phyloP scores from a whole-genome alignment of 2,797 vertebrate genomes.

The Muscicapa striata region DNA sequence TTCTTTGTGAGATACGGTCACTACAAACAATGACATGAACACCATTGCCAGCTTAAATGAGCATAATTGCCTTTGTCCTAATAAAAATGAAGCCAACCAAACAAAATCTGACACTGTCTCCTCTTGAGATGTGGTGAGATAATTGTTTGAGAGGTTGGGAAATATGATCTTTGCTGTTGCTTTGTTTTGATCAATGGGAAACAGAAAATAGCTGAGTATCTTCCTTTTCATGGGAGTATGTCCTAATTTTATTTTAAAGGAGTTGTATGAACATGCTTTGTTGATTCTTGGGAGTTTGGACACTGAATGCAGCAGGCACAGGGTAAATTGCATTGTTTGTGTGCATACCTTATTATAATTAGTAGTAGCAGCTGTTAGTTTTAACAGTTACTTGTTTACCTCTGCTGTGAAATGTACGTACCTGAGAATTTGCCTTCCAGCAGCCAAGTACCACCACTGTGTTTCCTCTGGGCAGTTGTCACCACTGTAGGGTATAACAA shows the following conservation, averaged over 20 bases:
- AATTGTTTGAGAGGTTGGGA: neutral
- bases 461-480: neutral
- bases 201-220: neutral
- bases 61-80: neutral
- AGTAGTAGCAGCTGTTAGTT: neutral
- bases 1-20: neutral
- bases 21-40: neutral
- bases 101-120: neutral
- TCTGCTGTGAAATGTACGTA: neutral
- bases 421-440: neutral
- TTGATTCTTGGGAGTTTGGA: neutral
- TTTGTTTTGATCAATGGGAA: neutral
- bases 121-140: neutral
- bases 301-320: neutral
- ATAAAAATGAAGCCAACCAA: neutral
- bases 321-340: neutral
- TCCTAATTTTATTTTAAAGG: neutral
- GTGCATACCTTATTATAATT: neutral
- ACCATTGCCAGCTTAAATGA: neutral
- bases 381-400: neutral
- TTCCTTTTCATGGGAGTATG: neutral
- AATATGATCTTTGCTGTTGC: neutral
- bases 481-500: neutral
- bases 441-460: neutral
- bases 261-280: neutral